Base-by-base conservation (phyloP, 2,888 invertebrate species). In the Caenorhabditis drosophilae region DNA sequence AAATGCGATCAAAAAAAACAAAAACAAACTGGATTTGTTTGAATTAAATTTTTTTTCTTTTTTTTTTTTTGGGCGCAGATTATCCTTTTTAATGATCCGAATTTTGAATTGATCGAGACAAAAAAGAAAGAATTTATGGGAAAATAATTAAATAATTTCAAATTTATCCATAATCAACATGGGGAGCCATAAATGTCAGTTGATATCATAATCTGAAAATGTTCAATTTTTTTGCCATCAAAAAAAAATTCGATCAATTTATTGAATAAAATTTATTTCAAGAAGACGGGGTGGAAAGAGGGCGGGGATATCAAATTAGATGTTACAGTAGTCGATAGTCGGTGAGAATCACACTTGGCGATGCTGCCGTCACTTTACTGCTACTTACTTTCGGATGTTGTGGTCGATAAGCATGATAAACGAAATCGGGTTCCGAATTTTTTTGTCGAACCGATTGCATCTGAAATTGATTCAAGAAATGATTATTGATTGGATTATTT, bases 321-420 rank as follows among this genome's bases (percentile, higher is more conserved):
- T 25, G 12, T 23, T 38, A 3, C 3, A 36, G 47, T 34, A 40
- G 51, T 41, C 59, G 66, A 44, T 56, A 59, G 47, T 55, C 59
- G 45, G 55, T 59, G 40, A 66, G 52, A 20, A 59, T 59, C 35
- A 59, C 40, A 22, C 47, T 51, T 45, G 54, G 50, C 45, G 57
- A 51, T n/a, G n/a, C n/a, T n/a, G n/a, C n/a, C n/a, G n/a, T n/a
- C 40, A 53, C 46, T 20, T 18, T n/a, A 4, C 18, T 46, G 25
- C 26, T 7, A 63, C 53, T 59, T 54, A 58, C 55, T 55, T 59
- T 66, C 52, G 59, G 59, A 45, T 67, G 67, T 26, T 60, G 67
- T 34, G 60, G 56, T 23, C 57, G 60, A 45, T 67, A 67, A 12
- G 67, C 67, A 44, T 67, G 67, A 36, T 67, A 67, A 1, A 59